Base-by-base conservation (phyloP, 2,113 vertebrate genomes). In the Sceloporus undulatus region DNA sequence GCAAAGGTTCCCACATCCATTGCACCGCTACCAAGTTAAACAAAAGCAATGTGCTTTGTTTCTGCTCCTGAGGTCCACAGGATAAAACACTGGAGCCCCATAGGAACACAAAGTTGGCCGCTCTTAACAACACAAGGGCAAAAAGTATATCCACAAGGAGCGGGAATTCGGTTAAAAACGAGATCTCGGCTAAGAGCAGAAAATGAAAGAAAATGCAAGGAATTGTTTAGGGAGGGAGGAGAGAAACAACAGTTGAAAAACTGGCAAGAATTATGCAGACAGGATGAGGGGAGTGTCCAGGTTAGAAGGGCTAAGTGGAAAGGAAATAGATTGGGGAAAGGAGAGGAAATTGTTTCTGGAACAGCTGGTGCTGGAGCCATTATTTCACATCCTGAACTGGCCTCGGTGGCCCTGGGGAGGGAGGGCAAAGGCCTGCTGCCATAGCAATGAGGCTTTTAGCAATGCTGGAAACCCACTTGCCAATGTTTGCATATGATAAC, bases 401-500 rank as follows among this genome's bases (percentile, higher is more conserved):
- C 71, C 73, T 66, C 11, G 48, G 13, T 66, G 80, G 59, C 87
- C 66, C 1, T 42, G 1, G 42, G 40, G 29, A 75, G 13, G n/a
- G 80, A 88, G 87, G 73, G 48, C 87, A 88, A 88, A 88, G 87
- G 42, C 74, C 87, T 38, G 73, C 83, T 56, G 3, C 73, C 77
- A 78, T 77, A 62, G 42, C 42, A 11, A 68, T 16, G 13, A 65
- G 62, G 23, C 81, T 21, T 83, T 80, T 83, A 42, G 59, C 71
- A 76, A 42, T 11, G 21, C 42, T 3, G 21, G 34, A 76, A 76
- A 68, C 2, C 1, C 68, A 75, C 52, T 21, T 6, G 29, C 59
- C 87, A 77, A 83, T 88, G 87, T 88, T 88, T 83, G 19, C 81
- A 68, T 16, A 78, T 14, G 87, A 84, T 88, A 88, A 70, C 87